Percentiles rank a stretch among this genome's conserved stretches.
Evolutionary conservation across 2,888 invertebrate genomes (phyloP).

Genomic region (Heptascelio sp.): DNA sequence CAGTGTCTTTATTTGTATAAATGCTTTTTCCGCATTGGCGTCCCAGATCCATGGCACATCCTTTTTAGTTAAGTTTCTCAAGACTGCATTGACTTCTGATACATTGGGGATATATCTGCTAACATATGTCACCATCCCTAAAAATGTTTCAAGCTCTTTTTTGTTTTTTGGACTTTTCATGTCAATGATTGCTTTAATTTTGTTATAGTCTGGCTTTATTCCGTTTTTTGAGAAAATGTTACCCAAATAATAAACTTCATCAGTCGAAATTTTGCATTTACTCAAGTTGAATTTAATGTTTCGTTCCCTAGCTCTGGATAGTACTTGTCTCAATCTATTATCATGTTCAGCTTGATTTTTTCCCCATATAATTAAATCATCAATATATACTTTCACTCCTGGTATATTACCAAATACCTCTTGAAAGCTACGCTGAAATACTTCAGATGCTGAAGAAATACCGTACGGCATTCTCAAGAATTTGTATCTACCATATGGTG

Average conservation of each 20-base stretch:
- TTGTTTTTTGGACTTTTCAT: conserved; percentile 41
- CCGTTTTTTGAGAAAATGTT: too few relatives aligned
- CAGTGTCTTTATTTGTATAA: not conserved
- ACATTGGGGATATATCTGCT: not conserved
- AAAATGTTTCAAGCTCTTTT: conserved; percentile 40
- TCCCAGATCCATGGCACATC: not conserved
- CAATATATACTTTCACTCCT: conserved; percentile 74
- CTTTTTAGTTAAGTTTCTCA: not conserved
- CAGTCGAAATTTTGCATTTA: conserved; percentile 57
- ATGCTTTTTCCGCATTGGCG: not conserved
- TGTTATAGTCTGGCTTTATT: too few relatives aligned
- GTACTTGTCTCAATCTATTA: conserved; percentile 36
- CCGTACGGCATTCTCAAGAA: conserved; percentile 77
- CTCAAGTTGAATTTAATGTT: conserved; percentile 37
- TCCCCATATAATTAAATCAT: conserved; percentile 74
- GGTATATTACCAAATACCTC: conserved; percentile 69
- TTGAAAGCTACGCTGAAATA: too few relatives aligned
- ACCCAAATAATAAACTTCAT: too few relatives aligned
- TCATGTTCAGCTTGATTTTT: conserved; percentile 53
- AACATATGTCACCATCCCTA: conserved; percentile 59
- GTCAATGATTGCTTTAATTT: too few relatives aligned
- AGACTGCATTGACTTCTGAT: not conserved
- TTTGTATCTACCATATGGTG: conserved; percentile 76
- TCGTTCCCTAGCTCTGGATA: conserved; percentile 73
- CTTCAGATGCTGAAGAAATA: conserved; percentile 73